Percentiles rank a stretch among this genome's conserved stretches.
These are phyloP conservation scores for Folsomia manolachei DNA, from an alignment of 2,888 invertebrate species.

Conservation along the genomic window DNA sequence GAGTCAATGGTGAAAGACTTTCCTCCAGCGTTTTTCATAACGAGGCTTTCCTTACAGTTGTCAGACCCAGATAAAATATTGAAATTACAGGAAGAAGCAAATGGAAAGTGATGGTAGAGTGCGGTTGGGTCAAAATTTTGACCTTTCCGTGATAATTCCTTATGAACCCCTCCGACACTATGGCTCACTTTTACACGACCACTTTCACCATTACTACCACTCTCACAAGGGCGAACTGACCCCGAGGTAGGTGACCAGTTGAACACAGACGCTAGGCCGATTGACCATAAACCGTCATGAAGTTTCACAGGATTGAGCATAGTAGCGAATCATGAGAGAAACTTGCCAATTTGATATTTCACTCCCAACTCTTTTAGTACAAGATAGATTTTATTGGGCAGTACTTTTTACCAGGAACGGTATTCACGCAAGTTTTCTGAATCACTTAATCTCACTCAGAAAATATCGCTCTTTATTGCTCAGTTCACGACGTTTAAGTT, in stretches of 20 bases:
- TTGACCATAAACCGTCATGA: constrained; percentile 24
- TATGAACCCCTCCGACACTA: not conserved
- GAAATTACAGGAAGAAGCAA: not conserved
- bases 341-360: too few species aligned
- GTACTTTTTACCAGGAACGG: too few species aligned
- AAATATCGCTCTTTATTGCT: too few species aligned
- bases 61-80: not conserved
- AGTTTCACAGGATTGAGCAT: constrained; percentile 33
- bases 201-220: constrained; percentile 2
- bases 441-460: not conserved
- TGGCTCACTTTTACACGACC: not conserved
- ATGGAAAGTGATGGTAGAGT: constrained; percentile 10
- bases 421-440: too few species aligned
- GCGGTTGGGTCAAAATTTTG: constrained; percentile 5
- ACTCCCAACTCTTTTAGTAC: too few species aligned
- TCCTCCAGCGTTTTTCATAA: constrained; percentile 21
- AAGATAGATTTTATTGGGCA: too few species aligned
- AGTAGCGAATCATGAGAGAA: not conserved
- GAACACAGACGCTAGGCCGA: constrained; percentile 26
- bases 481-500: too few species aligned
- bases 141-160: not conserved
- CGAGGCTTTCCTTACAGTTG: not conserved
- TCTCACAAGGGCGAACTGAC: constrained; percentile 9
- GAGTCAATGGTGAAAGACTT: constrained; percentile 81
- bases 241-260: constrained; percentile 20